These are phyloP conservation scores for Neopipo cinnamomea DNA, from an alignment of 2,113 vertebrate genomes.

Conservation along the genomic window DNA sequence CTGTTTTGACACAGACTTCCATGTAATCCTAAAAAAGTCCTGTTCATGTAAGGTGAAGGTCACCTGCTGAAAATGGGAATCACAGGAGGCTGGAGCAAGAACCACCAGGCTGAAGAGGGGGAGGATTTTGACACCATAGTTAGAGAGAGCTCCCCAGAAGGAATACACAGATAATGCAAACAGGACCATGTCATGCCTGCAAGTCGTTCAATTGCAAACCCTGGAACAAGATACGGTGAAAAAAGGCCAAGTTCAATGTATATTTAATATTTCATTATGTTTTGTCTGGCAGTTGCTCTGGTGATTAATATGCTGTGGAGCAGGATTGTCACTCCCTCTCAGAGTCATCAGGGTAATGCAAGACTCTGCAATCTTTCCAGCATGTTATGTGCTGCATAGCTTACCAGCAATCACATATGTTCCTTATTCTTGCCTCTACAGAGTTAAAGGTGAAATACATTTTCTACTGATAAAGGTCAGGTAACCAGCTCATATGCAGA, in stretches of 20 bases:
- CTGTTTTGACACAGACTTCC: background rate
- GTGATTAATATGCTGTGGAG: background rate
- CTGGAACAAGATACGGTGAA: background rate
- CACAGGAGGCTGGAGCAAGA: background rate
- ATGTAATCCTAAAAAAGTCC: background rate
- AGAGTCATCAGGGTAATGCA: background rate
- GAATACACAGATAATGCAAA: background rate
- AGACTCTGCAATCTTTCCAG: background rate
- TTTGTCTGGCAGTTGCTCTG: background rate
- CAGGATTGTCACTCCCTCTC: background rate
- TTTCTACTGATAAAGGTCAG: background rate
- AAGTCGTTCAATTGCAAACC: background rate
- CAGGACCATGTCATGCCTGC: background rate
- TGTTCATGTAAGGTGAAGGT: background rate
- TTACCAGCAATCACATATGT: background rate
- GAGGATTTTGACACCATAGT: background rate
- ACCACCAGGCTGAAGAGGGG: background rate
- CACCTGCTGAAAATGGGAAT: background rate
- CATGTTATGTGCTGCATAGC: rapidly evolving
- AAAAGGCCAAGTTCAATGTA: background rate
- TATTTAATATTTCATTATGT: background rate
- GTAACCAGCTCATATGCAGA: background rate
- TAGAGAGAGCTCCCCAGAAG: background rate
- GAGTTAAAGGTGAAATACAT: background rate
- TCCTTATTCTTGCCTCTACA: background rate